These are phyloP conservation scores for Drosophila algonquin DNA, from an alignment of 2,888 invertebrate species.

Conservation along the genomic window DNA sequence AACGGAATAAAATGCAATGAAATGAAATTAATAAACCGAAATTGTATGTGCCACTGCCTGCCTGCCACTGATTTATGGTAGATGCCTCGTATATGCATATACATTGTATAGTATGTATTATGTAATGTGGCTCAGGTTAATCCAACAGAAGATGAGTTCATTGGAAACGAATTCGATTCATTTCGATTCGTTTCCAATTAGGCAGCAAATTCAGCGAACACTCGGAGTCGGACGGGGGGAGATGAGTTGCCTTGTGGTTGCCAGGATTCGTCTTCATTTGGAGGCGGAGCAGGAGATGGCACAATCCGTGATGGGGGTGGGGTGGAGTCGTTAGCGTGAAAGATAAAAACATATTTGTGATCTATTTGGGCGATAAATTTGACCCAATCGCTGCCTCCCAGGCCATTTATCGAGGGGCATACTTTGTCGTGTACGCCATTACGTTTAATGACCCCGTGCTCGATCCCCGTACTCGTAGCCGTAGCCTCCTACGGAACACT, in stretches of 20 bases:
- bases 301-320: conserved; percentile 4
- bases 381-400: conserved; percentile 21
- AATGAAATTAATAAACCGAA: conserved; percentile 42
- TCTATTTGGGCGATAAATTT: conserved; percentile 48
- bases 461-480: neutral
- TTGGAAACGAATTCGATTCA: conserved; percentile 59
- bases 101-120: neutral
- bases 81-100: no score
- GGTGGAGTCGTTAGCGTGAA: neutral
- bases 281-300: neutral
- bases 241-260: neutral
- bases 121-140: conserved; percentile 1
- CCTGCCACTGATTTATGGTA: conserved; percentile 20
- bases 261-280: neutral
- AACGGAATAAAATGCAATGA: conserved; percentile 29
- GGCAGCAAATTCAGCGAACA: conserved; percentile 62
- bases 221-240: conserved; percentile 46
- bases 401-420: conserved; percentile 47
- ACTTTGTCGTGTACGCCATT: conserved; percentile 50
- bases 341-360: conserved; percentile 37
- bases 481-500: conserved; percentile 18
- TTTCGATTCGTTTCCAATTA: conserved; percentile 72
- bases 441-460: conserved; percentile 45
- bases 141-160: conserved; percentile 47
- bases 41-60: neutral